phyloP scores from a whole-genome alignment of 2,113 vertebrate genomes.

The Boleophthalmus pectinirostris region DNA sequence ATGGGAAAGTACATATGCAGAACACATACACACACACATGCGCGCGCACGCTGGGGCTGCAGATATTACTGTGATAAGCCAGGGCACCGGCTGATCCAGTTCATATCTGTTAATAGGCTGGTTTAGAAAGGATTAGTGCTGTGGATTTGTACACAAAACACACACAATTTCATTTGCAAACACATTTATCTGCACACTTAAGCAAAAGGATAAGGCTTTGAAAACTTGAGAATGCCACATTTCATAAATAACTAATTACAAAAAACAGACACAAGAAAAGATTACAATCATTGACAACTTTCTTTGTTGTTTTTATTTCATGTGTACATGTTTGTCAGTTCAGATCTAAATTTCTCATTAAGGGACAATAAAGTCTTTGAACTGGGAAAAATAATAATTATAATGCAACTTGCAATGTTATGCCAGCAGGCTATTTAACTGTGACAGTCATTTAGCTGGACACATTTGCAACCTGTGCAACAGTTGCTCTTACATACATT shows the following conservation, averaged over 20 bases:
- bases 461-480: too few relatives aligned
- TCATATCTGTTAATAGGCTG: conserved; percentile 70
- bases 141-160: conserved; percentile 60
- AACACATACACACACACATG: conserved; percentile 13
- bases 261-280: background rate
- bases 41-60: conserved; percentile 13
- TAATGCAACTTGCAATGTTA: too few relatives aligned
- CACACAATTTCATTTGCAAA: conserved; percentile 44
- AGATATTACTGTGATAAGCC: conserved; percentile 34
- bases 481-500: too few relatives aligned
- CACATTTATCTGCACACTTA: conserved; percentile 24
- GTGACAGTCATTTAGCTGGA: too few relatives aligned
- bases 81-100: conserved; percentile 54
- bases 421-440: too few relatives aligned
- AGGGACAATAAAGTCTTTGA: background rate
- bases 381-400: background rate
- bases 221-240: background rate
- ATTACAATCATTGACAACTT: background rate
- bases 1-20: conserved; percentile 26
- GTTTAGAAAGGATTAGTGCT: conserved; percentile 64
- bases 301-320: background rate
- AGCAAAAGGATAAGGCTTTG: conserved; percentile 10
- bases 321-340: too few relatives aligned
- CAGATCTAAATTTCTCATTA: background rate
- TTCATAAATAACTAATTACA: background rate